A percentile compares a stretch with the other conserved stretches of the same genome.
phyloP scores from a whole-genome alignment of 2,888 invertebrate species.

The Drepanosiphum platanoidis region DNA sequence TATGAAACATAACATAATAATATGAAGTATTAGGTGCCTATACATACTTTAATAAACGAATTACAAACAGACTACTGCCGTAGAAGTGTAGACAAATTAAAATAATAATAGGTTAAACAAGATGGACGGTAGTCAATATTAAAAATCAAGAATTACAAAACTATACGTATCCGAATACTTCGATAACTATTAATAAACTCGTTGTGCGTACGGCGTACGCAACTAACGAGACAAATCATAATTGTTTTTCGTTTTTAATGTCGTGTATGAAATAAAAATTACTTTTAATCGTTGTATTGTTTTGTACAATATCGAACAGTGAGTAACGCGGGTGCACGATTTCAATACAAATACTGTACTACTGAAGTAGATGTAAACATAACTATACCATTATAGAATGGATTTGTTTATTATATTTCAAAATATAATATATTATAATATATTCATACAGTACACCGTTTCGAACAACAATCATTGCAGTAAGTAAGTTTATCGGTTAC shows the following conservation, averaged over 20 bases:
- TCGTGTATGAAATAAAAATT: neutral
- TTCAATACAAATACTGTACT: neutral
- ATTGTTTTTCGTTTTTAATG: constrained; percentile 16
- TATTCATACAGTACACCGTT: no score
- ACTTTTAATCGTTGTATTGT: constrained; percentile 1
- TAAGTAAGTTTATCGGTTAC: neutral
- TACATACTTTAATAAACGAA: neutral
- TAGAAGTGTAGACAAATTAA: constrained; percentile 1
- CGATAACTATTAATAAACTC: neutral
- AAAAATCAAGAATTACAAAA: neutral
- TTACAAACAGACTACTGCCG: neutral
- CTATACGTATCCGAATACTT: neutral
- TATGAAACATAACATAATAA: neutral
- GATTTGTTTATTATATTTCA: neutral
- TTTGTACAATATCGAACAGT: neutral
- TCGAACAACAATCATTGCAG: neutral
- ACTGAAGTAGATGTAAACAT: neutral
- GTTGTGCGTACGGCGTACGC: neutral
- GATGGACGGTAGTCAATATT: neutral
- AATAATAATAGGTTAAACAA: neutral
- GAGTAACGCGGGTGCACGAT: neutral
- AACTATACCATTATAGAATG: no score
- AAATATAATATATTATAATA: neutral
- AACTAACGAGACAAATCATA: constrained; percentile 11
- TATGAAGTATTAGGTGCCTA: neutral